phyloP scores from a whole-genome alignment of 2,797 vertebrate species.

The Epinephelus malabaricus region DNA sequence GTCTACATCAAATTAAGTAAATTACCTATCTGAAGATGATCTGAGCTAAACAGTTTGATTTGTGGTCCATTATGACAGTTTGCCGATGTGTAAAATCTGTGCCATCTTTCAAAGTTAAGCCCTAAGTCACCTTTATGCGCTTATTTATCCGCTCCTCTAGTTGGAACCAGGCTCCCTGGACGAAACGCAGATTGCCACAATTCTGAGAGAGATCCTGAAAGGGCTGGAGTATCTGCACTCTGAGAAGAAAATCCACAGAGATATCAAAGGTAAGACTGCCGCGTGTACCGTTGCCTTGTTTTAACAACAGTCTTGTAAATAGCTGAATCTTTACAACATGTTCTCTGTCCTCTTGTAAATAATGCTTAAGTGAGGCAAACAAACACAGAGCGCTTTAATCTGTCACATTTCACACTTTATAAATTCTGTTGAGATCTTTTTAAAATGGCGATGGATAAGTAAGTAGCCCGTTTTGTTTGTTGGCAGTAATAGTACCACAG shows the following conservation, averaged over 20 bases:
- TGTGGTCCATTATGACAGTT: neutral
- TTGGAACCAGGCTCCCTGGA: constrained; percentile 95
- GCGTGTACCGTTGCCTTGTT: neutral
- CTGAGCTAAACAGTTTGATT: neutral
- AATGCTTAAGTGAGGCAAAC: neutral
- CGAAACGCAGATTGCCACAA: constrained; percentile 97
- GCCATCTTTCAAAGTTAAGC: neutral
- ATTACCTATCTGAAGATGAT: neutral
- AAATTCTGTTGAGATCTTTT: neutral
- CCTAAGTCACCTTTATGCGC: neutral
- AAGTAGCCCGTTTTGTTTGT: neutral
- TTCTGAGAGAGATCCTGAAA: constrained; percentile 97
- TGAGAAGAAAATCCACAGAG: constrained; percentile 99
- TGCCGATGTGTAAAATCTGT: neutral
- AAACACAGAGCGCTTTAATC: neutral
- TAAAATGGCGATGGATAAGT: too few species aligned
- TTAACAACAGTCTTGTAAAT: constrained; percentile 3
- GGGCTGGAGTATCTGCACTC: constrained; percentile 98
- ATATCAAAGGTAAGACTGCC: constrained; percentile 93
- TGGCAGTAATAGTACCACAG: neutral
- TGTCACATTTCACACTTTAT: neutral
- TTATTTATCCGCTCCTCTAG: constrained; percentile 72
- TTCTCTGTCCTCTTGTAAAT: constrained; percentile 2
- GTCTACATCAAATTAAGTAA: constrained; percentile 59
- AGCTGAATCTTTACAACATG: neutral